phyloP scores from a whole-genome alignment of 2,888 invertebrate species.

The Nysson spinosus region DNA sequence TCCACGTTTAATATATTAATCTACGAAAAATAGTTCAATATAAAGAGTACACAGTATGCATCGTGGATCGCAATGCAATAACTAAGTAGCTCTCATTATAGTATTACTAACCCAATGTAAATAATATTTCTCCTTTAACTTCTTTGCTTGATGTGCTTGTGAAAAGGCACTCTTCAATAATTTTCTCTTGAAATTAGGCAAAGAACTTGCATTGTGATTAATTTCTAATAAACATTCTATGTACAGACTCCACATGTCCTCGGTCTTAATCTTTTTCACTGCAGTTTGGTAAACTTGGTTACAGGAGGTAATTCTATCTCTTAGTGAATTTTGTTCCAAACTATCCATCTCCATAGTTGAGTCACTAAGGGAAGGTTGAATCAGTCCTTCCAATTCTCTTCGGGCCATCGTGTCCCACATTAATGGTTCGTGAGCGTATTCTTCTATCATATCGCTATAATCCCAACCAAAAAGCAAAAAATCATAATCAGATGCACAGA shows the following conservation, averaged over 20 bases:
- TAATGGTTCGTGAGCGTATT: conserved; percentile 79
- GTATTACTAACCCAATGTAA: conserved; percentile 74
- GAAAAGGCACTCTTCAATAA: conserved; percentile 78
- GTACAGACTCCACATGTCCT: conserved; percentile 80
- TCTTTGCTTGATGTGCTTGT: conserved; percentile 78
- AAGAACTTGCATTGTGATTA: conserved; percentile 76
- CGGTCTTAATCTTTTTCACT: conserved; percentile 77
- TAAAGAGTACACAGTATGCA: not conserved
- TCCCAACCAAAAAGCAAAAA: too few species aligned
- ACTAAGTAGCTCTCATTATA: not conserved
- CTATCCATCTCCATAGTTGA: conserved; percentile 59
- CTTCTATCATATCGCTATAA: conserved; percentile 77
- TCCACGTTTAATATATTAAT: conserved; percentile 68
- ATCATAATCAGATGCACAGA: too few species aligned
- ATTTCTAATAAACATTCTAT: conserved; percentile 80
- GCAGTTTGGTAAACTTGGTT: conserved; percentile 79
- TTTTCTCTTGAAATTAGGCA: conserved; percentile 78
- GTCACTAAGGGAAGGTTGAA: conserved; percentile 60
- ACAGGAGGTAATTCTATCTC: conserved; percentile 77
- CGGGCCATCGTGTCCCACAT: conserved; percentile 82
- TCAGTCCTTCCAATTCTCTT: conserved; percentile 79
- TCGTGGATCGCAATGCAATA: not conserved
- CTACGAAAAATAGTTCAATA: conserved; percentile 46
- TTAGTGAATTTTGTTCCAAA: conserved; percentile 68
- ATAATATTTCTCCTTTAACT: conserved; percentile 79